phyloP scores from a whole-genome alignment of 2,888 invertebrate genomes.

The Aleiodes testaceus region DNA sequence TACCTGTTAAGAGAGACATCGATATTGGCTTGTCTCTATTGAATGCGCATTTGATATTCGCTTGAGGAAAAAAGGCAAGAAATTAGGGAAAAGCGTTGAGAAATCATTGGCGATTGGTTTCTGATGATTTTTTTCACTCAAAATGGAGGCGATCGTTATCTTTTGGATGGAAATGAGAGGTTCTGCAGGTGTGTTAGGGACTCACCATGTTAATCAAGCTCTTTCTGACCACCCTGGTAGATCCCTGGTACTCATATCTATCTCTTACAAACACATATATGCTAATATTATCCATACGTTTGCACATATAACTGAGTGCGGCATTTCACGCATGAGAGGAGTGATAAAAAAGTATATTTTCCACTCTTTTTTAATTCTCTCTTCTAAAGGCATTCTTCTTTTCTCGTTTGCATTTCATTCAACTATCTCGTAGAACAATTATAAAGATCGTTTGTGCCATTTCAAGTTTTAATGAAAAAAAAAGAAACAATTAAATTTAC shows the following conservation, averaged over 20 bases:
- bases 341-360: conserved; percentile 56
- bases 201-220: conserved; percentile 66
- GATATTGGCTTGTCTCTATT: conserved; percentile 35
- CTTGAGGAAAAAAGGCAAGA: conserved; percentile 56
- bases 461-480: neutral
- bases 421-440: conserved; percentile 61
- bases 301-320: conserved; percentile 55
- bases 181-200: neutral
- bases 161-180: too few species aligned
- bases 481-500: conserved; percentile 21
- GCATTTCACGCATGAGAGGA: conserved; percentile 62
- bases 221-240: conserved; percentile 49
- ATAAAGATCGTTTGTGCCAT: conserved; percentile 53
- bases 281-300: conserved; percentile 59
- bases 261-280: conserved; percentile 47
- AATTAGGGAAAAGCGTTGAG: neutral
- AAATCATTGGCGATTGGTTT: too few species aligned
- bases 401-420: conserved; percentile 52
- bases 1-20: conserved; percentile 60
- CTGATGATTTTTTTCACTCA: too few species aligned
- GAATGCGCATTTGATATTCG: conserved; percentile 65
- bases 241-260: neutral
- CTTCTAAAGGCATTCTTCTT: conserved; percentile 35
- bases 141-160: too few species aligned
- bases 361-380: conserved; percentile 47